These are phyloP conservation scores for Gymnothorax reevesii DNA, from an alignment of 2,797 vertebrate genomes.

Conservation along the genomic window DNA sequence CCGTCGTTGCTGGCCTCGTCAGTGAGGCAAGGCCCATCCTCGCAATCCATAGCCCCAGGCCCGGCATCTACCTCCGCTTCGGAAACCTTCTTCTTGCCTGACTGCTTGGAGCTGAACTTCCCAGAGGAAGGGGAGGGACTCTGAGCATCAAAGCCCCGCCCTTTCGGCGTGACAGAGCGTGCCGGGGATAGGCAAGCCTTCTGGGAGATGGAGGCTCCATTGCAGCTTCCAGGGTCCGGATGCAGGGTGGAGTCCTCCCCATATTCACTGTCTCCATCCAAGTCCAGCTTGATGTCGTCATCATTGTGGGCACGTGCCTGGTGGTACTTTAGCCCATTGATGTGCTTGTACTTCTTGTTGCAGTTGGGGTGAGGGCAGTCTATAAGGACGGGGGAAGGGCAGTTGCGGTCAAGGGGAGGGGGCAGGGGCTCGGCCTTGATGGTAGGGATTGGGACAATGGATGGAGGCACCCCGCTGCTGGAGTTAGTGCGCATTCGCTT, in stretches of 20 bases:
- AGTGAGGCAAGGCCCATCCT: constrained; percentile 87
- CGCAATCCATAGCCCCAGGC: constrained; percentile 86
- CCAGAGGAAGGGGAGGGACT: constrained; percentile 89
- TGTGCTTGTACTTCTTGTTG: constrained; percentile 99
- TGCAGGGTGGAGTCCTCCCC: constrained; percentile 91
- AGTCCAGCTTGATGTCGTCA: constrained; percentile 90
- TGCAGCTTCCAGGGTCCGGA: constrained; percentile 85
- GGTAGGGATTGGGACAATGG: constrained; percentile 75
- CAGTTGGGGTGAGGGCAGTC: constrained; percentile 99
- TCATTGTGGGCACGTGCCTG: constrained; percentile 97
- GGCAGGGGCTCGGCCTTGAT: constrained; percentile 82
- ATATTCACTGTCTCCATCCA: constrained; percentile 92
- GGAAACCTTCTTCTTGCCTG: constrained; percentile 88
- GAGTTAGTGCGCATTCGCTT: constrained; percentile 97
- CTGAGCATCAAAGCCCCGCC: constrained; percentile 88
- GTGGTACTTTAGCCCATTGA: constrained; percentile 98
- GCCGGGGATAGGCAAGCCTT: constrained; percentile 93
- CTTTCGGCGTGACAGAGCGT: constrained; percentile 92
- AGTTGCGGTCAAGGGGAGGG: constrained; percentile 85
- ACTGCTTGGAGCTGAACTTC: constrained; percentile 87
- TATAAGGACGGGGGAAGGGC: constrained; percentile 93
- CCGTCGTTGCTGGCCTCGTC: constrained; percentile 95
- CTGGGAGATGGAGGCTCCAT: constrained; percentile 84
- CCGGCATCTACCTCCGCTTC: constrained; percentile 85
- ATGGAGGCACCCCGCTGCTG: constrained; percentile 77